A percentile compares a stretch with the other conserved stretches of the same genome.
phyloP scores from a whole-genome alignment of 2,113 vertebrate genomes.

The Cromileptes altivelis region DNA sequence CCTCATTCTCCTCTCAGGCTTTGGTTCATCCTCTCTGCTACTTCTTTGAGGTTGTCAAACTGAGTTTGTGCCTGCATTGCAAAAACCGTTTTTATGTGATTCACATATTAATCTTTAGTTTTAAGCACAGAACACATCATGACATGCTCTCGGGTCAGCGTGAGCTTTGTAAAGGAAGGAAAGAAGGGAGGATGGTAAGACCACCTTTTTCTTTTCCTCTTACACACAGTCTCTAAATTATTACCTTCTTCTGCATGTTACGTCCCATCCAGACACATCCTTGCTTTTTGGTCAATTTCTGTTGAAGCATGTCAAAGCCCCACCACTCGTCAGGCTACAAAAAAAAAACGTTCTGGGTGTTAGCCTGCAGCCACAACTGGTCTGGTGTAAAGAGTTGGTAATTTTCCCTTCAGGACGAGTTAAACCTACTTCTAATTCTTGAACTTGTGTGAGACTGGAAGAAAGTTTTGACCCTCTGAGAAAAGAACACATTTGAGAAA shows the following conservation, averaged over 20 bases:
- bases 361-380: not conserved
- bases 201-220: not conserved
- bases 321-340: slow-evolving; percentile 8
- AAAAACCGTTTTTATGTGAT: slow-evolving; percentile 2
- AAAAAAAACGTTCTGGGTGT: slow-evolving; percentile 7
- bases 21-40: not conserved
- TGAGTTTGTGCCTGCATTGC: slow-evolving; percentile 19
- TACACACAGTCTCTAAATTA: not conserved
- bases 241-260: not conserved
- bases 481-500: slow-evolving; percentile 59
- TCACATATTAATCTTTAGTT: slow-evolving; percentile 23
- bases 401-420: slow-evolving; percentile 46
- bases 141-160: not conserved
- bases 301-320: not conserved
- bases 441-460: slow-evolving; percentile 27
- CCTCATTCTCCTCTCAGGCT: not conserved
- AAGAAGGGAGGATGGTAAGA: not conserved
- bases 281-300: slow-evolving; percentile 8
- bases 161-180: not conserved
- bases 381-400: slow-evolving; percentile 35
- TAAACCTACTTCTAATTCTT: slow-evolving; percentile 49
- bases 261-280: not conserved
- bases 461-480: slow-evolving; percentile 58
- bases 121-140: slow-evolving; percentile 4
- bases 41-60: slow-evolving; percentile 6